Conservation (phyloP, 2,888 invertebrate genomes). For the Ochropleura plecta region DNA sequence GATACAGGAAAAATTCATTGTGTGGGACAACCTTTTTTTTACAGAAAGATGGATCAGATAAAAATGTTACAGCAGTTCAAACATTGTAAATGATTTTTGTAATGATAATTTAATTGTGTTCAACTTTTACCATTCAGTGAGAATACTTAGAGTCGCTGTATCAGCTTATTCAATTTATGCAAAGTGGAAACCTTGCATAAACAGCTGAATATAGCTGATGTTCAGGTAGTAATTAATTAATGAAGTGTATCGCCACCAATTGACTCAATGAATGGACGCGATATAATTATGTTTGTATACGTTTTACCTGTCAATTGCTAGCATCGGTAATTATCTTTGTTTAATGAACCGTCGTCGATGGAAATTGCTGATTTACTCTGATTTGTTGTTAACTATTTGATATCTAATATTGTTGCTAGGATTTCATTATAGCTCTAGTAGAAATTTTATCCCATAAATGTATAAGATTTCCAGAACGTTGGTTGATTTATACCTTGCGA, state of each 20-base stretch:
- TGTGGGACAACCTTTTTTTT: too few species aligned
- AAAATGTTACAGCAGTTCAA: too few species aligned
- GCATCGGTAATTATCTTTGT: neutral
- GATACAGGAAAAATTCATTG: too few species aligned
- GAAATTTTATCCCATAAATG: neutral
- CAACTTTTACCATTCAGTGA: too few species aligned
- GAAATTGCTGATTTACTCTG: neutral
- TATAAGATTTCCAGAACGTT: neutral
- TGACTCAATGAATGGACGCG: neutral
- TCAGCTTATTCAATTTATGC: too few species aligned
- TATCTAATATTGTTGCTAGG: neutral
- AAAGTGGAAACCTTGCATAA: neutral
- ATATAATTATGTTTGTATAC: neutral
- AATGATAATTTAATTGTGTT: too few species aligned
- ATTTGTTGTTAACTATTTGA: neutral
- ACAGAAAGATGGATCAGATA: too few species aligned
- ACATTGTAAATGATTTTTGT: too few species aligned
- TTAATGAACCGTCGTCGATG: neutral
- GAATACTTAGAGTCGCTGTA: too few species aligned
- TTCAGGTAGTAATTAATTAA: neutral
- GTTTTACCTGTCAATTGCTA: neutral
- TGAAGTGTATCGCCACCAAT: neutral
- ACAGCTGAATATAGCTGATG: neutral
- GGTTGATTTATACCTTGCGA: constrained; percentile 7
- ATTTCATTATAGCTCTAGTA: neutral